Evolutionary conservation across 2,888 invertebrate species (phyloP), one percentile per base, ranked within the genome.

Genomic region (Microplitis deprimator): DNA sequence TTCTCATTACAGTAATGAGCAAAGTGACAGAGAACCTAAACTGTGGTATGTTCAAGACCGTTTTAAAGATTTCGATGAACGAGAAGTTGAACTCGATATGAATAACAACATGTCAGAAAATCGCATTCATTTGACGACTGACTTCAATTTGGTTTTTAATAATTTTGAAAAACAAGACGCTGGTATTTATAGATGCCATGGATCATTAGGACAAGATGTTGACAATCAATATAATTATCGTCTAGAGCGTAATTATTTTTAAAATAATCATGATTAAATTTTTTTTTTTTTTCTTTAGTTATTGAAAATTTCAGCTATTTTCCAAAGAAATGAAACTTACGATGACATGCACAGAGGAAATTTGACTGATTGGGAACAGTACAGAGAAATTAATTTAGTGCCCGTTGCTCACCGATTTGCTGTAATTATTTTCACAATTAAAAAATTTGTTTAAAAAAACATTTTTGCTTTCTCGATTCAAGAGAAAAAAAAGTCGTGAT

Each of bases 171-270:
- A 70, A 0, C 78, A 85, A 5, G 92, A 92, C 82, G 84, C 87
- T 3, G 92, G 92, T 0, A 86, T 92, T 81, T 92, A 92, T 85
- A 90, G 89, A 74, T 92, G 92, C 78, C 89, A 90, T 78, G 90
- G 91, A 16, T 82, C 86, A n/a, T 88, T 90, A 2, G 87, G 87
- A 5, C 85, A 89, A 70, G 89, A 90, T 73, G 78, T 79, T 10
- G 86, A 90, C 64, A 89, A 91, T 59, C 91, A 91, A 84, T 91
- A 88, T 79, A 91, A 91, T 84, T 92, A 91, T 81, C 89, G 91
- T 68, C 84, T 92, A 16, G 92, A 92, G 84, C 86, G 91, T 90
- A 89, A 85, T 81, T 65, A 64, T 75, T n/a, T 20, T 40, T 1
- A 6, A n/a, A 20, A n/a, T 17, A 40, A 67, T 68, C 10, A 29